These are phyloP conservation scores for Tyrannus savana DNA, from an alignment of 2,113 vertebrate genomes.

Conservation along the genomic window DNA sequence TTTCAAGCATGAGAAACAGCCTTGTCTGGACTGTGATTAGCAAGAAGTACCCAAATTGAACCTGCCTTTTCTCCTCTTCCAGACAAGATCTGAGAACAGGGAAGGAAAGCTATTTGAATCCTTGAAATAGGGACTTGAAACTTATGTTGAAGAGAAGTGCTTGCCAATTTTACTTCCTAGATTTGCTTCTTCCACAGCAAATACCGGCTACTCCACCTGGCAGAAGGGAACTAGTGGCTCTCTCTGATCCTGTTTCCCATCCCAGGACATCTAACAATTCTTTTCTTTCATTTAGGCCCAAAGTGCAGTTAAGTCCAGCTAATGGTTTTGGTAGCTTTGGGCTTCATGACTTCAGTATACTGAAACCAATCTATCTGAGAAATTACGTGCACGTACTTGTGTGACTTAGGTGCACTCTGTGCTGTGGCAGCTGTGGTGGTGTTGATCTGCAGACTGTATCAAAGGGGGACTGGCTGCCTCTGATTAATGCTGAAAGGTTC, in stretches of 20 bases:
- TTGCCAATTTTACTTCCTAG: not conserved
- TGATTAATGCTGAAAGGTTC: not conserved
- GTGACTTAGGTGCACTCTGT: not conserved
- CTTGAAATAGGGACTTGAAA: not conserved
- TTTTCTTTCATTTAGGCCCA: not conserved
- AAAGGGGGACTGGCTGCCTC: not conserved
- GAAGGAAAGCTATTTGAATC: not conserved
- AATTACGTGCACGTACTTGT: fast-evolving
- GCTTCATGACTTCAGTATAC: not conserved
- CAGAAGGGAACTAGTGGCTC: not conserved
- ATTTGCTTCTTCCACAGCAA: not conserved
- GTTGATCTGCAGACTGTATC: not conserved
- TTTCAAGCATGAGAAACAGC: not conserved
- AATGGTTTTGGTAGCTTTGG: not conserved
- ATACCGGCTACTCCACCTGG: not conserved
- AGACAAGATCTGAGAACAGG: not conserved
- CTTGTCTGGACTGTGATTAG: not conserved
- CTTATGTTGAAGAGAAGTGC: not conserved
- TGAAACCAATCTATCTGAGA: not conserved
- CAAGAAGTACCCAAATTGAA: not conserved
- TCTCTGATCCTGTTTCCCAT: not conserved
- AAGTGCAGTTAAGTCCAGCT: not conserved
- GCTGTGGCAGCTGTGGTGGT: not conserved
- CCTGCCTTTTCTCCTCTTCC: not conserved
- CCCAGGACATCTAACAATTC: not conserved